These are phyloP conservation scores for Psammodynastes pulverulentus DNA, from an alignment of 2,113 vertebrate genomes.

Conservation along the genomic window DNA sequence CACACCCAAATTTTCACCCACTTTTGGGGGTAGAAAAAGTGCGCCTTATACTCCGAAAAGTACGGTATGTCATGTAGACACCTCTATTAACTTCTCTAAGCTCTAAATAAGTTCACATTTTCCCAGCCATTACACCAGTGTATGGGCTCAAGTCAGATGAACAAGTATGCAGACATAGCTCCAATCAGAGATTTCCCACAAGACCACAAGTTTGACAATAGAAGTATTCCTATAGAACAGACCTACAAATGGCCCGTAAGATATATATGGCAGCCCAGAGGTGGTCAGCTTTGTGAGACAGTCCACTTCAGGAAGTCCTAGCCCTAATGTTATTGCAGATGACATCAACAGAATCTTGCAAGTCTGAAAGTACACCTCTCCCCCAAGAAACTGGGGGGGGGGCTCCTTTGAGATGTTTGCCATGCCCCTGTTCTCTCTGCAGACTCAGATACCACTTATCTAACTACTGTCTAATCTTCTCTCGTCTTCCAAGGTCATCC, in stretches of 20 bases:
- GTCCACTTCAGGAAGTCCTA: neutral
- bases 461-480: neutral
- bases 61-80: neutral
- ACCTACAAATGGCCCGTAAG: neutral
- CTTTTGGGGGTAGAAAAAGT: no score
- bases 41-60: no score
- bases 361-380: neutral
- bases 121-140: neutral
- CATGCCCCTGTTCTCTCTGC: neutral
- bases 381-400: neutral
- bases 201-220: neutral
- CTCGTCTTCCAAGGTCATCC: neutral
- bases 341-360: neutral
- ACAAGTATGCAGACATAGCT: neutral
- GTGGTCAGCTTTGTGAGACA: neutral
- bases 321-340: neutral
- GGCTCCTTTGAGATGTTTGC: neutral
- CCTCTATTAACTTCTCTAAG: neutral
- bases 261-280: neutral
- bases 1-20: no score
- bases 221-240: neutral
- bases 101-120: neutral
- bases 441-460: neutral
- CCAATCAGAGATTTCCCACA: neutral
- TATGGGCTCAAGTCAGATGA: neutral